Percentiles rank a stretch among this genome's conserved stretches.
phyloP scores from a whole-genome alignment of 2,113 vertebrate species.

The Stercorarius parasiticus region DNA sequence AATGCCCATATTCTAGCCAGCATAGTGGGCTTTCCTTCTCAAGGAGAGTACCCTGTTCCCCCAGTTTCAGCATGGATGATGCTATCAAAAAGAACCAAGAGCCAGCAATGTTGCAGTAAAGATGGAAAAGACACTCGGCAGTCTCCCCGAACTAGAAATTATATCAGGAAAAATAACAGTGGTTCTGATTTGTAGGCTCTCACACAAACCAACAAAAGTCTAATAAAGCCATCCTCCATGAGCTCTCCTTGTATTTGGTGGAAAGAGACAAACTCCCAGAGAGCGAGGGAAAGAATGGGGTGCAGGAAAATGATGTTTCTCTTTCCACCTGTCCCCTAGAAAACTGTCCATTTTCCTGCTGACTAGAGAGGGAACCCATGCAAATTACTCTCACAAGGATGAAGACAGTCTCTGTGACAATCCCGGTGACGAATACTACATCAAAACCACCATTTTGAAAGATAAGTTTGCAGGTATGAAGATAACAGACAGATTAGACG shows the following conservation, averaged over 20 bases:
- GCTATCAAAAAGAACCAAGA: neutral
- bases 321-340: neutral
- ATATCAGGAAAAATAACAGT: neutral
- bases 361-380: neutral
- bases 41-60: neutral
- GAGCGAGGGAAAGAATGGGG: rapidly evolving
- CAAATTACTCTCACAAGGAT: neutral
- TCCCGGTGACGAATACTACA: neutral
- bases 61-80: neutral
- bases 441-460: neutral
- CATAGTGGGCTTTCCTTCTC: neutral
- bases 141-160: neutral
- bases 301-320: neutral
- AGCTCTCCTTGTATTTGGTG: neutral
- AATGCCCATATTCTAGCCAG: neutral
- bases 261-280: neutral
- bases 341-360: neutral
- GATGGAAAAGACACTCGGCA: neutral
- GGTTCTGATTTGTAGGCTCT: neutral
- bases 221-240: neutral
- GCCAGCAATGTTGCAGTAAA: neutral
- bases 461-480: neutral
- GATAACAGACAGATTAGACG: neutral
- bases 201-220: neutral
- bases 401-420: neutral